These are phyloP conservation scores for Takifugu flavidus DNA, from an alignment of 2,113 vertebrate genomes.

Conservation along the genomic window DNA sequence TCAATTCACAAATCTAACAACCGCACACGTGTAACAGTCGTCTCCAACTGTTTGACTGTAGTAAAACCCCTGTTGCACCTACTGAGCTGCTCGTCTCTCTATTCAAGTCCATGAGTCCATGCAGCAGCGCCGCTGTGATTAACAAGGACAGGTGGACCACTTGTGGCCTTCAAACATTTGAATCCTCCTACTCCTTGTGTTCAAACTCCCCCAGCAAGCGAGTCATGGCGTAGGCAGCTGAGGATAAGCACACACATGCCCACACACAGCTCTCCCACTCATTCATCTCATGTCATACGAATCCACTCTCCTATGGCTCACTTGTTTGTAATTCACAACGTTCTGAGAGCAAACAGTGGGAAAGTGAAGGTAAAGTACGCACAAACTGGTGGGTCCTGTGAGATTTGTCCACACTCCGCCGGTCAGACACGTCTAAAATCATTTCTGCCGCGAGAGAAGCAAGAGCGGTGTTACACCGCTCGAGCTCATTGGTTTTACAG, in stretches of 20 bases:
- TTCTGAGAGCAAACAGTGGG: constrained; percentile 11
- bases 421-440: constrained; percentile 16
- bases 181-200: constrained; percentile 52
- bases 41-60: no score
- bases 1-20: not conserved
- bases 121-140: constrained; percentile 51
- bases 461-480: not conserved
- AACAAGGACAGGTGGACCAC: constrained; percentile 49
- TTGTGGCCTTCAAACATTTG: constrained; percentile 56
- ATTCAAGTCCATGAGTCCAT: constrained; percentile 15
- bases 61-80: no score
- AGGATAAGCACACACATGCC: constrained; percentile 40
- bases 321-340: constrained; percentile 13
- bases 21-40: no score
- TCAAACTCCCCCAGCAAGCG: constrained; percentile 39
- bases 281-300: constrained; percentile 47
- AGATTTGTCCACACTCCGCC: constrained; percentile 15
- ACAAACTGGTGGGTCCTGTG: not conserved
- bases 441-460: constrained; percentile 8
- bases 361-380: not conserved
- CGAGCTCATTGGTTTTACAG: constrained; percentile 18
- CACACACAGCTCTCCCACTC: constrained; percentile 62
- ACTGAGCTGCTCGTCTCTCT: constrained; percentile 8
- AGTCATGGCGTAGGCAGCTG: constrained; percentile 57
- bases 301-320: constrained; percentile 36